These are phyloP conservation scores for Xestia xanthographa DNA, from an alignment of 2,888 invertebrate species.

Conservation along the genomic window DNA sequence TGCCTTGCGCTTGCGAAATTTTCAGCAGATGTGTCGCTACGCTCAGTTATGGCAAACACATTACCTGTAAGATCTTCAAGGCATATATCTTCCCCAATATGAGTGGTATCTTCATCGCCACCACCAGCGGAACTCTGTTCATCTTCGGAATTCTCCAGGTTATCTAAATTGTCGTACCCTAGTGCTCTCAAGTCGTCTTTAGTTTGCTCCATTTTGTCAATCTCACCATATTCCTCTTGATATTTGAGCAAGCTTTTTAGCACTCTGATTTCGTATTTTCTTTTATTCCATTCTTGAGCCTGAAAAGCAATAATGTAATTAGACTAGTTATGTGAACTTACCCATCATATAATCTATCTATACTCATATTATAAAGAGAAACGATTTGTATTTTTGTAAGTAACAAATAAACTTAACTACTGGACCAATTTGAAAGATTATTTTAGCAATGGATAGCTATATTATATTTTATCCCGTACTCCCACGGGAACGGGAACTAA, in stretches of 20 bases:
- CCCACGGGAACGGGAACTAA: too few relatives aligned
- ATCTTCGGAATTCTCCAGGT: constrained; percentile 87
- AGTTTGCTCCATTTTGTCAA: constrained; percentile 88
- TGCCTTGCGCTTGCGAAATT: too few relatives aligned
- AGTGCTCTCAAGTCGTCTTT: constrained; percentile 87
- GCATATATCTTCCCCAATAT: constrained; percentile 93
- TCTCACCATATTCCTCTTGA: constrained; percentile 89
- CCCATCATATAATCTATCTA: too few relatives aligned
- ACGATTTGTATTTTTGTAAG: too few relatives aligned
- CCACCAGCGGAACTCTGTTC: constrained; percentile 87
- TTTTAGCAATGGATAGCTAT: too few relatives aligned
- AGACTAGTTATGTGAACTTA: too few relatives aligned
- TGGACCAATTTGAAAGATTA: too few relatives aligned
- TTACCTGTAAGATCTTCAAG: constrained; percentile 93
- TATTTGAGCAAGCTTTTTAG: constrained; percentile 90
- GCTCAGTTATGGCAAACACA: too few relatives aligned
- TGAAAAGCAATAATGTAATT: constrained; percentile 51
- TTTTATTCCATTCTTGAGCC: constrained; percentile 89
- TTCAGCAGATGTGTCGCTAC: too few relatives aligned
- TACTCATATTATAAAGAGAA: too few relatives aligned
- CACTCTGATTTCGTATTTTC: constrained; percentile 91
- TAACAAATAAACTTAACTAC: too few relatives aligned
- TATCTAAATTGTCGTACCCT: constrained; percentile 85
- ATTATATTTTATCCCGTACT: too few relatives aligned
- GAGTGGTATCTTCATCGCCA: constrained; percentile 90